These are phyloP conservation scores for Tachysurus fulvidraco DNA, from an alignment of 2,113 vertebrate species.

Conservation along the genomic window DNA sequence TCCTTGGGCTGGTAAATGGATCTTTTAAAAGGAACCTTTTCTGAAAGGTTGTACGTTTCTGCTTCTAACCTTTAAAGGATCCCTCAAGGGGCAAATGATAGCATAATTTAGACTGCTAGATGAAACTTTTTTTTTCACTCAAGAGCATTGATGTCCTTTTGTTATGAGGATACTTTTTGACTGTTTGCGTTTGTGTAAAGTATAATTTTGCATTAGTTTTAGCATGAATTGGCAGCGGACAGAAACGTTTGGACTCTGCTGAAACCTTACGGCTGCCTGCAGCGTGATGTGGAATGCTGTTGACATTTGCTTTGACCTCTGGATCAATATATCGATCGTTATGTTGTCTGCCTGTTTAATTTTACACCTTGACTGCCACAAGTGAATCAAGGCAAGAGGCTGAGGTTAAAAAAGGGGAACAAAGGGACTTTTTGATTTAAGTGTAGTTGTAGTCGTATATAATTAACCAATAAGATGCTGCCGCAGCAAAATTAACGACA, in stretches of 20 bases:
- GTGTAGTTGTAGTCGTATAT: not conserved
- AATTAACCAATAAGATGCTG: not conserved
- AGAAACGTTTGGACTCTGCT: not conserved
- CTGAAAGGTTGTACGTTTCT: not conserved
- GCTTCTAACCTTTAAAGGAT: not conserved
- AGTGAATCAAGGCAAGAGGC: constrained; percentile 27
- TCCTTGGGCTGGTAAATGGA: not conserved
- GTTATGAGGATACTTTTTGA: not conserved
- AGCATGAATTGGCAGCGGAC: not conserved
- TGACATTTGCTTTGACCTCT: constrained; percentile 39
- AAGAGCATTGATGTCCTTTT: not conserved
- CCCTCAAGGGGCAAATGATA: not conserved
- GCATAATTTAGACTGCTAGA: not conserved
- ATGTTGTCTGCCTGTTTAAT: constrained; percentile 39
- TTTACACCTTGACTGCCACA: constrained; percentile 36
- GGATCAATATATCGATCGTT: constrained; percentile 38
- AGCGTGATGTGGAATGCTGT: constrained; percentile 29
- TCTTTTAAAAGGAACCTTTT: not conserved
- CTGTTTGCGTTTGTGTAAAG: not conserved
- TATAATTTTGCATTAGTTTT: constrained; percentile 5
- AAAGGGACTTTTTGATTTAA: not conserved
- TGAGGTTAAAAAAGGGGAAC: not conserved
- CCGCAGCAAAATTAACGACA: not conserved
- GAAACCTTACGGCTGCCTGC: not conserved
- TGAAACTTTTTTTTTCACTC: not conserved